Base-by-base conservation (phyloP, 2,888 invertebrate species). In the Phoenoteleia sp. region DNA sequence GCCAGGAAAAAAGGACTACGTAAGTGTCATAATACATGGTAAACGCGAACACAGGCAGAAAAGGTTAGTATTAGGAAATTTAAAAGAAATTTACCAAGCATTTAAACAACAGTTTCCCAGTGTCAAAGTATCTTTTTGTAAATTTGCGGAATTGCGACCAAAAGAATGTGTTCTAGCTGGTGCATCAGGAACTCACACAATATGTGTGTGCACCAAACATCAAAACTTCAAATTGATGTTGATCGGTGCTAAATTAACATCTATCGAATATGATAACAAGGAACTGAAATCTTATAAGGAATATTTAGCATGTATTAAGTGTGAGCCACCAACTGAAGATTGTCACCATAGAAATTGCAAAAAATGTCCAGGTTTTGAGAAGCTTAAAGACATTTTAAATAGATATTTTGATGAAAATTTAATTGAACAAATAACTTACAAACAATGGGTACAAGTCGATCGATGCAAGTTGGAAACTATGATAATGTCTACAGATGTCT, bases 401-500 rank as follows among this genome's bases (percentile, higher is more conserved):
- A n/a, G n/a, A n/a, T n/a, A n/a, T n/a, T n/a, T 17, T 27, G 52
- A 52, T 3, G 52, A 23, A 52, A 25, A 52, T 52, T n/a, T n/a
- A n/a, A n/a, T n/a, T n/a, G n/a, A n/a, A n/a, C 25, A 52, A 3
- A 45, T 84, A 36, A 74, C 66, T 19, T 87, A 60, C 47, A 84
- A 87, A 9, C 87, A 88, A 39, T 86, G 87, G 87, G 42, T 77
- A 25, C 62, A 81, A n/a, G 75, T 75, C 1, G 81, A 88, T 77
- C 77, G 85, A 45, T 84, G 80, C 60, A 58, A 56, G 29, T 52
- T 86, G 29, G 79, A 87, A 72, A 87, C 84, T 0, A 39, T 88
- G 19, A 52, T 66, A 21, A 81, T 84, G 71, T 36, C 81, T 29
- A 49, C 60, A 2, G 66, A 85, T 62, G 82, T 86, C 52, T 86